A percentile compares a stretch with the other conserved stretches of the same genome.
Conservation (phyloP, 2,888 invertebrate genomes). For the Phoenoteleia sp. region DNA sequence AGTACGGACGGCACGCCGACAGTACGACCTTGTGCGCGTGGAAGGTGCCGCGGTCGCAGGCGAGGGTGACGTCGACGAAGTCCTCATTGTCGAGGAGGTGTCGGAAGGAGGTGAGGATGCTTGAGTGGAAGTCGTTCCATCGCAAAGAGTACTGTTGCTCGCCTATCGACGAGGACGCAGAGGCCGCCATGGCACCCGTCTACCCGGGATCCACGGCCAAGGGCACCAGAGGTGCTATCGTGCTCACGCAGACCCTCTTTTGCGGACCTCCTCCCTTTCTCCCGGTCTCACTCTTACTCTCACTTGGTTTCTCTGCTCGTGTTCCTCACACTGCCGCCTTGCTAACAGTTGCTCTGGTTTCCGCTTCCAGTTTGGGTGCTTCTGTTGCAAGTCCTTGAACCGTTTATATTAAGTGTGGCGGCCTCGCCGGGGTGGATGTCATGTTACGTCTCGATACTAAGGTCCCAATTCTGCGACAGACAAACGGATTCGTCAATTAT, state of each 20-base stretch:
- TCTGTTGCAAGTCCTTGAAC: conserved; percentile 24
- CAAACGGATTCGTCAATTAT: not conserved
- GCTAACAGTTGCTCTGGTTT: no score
- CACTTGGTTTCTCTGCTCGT: not conserved
- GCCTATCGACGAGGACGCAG: conserved; percentile 86
- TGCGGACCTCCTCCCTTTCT: conserved; percentile 38
- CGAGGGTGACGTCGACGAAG: conserved; percentile 97
- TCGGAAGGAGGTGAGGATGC: conserved; percentile 96
- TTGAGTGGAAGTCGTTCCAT: conserved; percentile 98
- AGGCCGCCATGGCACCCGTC: conserved; percentile 86
- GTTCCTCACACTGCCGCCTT: no score
- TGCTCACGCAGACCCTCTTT: conserved; percentile 80
- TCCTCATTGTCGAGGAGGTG: conserved; percentile 96
- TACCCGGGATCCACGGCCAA: conserved; percentile 87
- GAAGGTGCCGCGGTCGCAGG: conserved; percentile 96
- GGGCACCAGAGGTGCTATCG: conserved; percentile 87
- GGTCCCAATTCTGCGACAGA: not conserved
- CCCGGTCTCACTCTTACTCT: conserved; percentile 22
- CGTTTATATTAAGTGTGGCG: not conserved
- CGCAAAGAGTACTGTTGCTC: conserved; percentile 97
- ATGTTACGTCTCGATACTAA: conserved; percentile 31
- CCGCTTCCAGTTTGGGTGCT: not conserved
- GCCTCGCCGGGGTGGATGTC: conserved; percentile 25
- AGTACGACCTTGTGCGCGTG: conserved; percentile 97
- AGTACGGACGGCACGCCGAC: conserved; percentile 97